Base-by-base conservation (phyloP, 2,113 vertebrate genomes). In the Acanthisitta chloris region DNA sequence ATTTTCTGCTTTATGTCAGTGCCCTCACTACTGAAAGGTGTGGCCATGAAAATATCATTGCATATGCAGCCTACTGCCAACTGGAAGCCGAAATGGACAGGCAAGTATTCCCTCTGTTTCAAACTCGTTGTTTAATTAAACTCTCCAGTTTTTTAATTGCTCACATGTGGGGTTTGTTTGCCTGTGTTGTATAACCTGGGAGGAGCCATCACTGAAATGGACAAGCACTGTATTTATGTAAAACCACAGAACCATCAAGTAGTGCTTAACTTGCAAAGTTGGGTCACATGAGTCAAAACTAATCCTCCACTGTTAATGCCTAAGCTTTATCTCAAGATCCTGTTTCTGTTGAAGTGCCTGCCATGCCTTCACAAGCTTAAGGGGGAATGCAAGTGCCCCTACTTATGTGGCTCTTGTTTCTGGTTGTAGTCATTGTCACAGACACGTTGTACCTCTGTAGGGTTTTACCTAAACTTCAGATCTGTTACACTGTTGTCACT, bases 51-150 rank as follows among this genome's bases (percentile, higher is more conserved):
- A 99, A 99, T 91, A 99, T 99, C 51, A 99, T 99, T 80, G 99
- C 99, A 5, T 99, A 99, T 14, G 99, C 99, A 65, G 99, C 99
- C 13, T 99, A 99, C 95, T 99, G 99, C 96, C 99, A 99, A 20
- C 98, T 99, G 95, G 99, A 99, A 98, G 98, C 99, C 17, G 98
- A 99, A 95, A 98, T 98, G 94, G 99, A 99, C 98, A 99, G 99
- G 99, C 99, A 93, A 97, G 80, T 70, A 33, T 95, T 87, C 16
- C 17, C 14, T 52, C 31, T 51, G 79, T 14, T 51, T 34, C 72
- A 61, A 80, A 34, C 13, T 49, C 12, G 33, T 24, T n/a, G 57
- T 67, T 45, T 7, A 65, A 46, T 58, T 64, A 20, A 65, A 10
- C 19, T 66, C 52, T 0, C 0, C 2, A 5, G 15, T 4, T 28